phyloP scores from a whole-genome alignment of 2,797 vertebrate genomes.

The Diplodus sargus region DNA sequence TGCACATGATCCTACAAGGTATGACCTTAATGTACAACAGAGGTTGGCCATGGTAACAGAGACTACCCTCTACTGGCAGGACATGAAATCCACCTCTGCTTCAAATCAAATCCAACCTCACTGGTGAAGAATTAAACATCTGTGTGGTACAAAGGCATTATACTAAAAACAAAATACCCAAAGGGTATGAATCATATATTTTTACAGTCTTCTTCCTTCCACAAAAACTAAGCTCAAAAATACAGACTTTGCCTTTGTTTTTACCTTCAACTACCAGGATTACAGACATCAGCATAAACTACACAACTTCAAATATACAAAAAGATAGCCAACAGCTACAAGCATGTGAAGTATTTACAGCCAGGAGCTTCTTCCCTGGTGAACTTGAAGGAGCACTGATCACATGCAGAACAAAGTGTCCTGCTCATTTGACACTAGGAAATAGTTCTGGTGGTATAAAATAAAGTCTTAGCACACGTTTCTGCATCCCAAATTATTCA shows the following conservation, averaged over 20 bases:
- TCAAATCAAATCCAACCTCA: slow-evolving; percentile 39
- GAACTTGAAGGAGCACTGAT: slow-evolving; percentile 19
- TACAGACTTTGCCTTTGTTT: slow-evolving; percentile 56
- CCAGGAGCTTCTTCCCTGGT: slow-evolving; percentile 28
- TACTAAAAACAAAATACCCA: slow-evolving; percentile 72
- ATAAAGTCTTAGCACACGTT: slow-evolving; percentile 18
- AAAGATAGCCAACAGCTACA: slow-evolving; percentile 59
- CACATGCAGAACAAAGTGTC: slow-evolving; percentile 40
- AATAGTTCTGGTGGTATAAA: slow-evolving; percentile 30
- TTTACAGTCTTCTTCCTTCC: slow-evolving; percentile 40
- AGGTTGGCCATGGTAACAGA: slow-evolving; percentile 49
- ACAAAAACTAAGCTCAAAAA: slow-evolving; percentile 67
- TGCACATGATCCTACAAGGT: slow-evolving; percentile 48
- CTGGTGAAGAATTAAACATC: slow-evolving; percentile 32
- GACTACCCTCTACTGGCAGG: slow-evolving; percentile 74
- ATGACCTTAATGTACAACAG: slow-evolving; percentile 62
- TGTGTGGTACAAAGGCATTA: slow-evolving; percentile 66
- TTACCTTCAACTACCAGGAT: slow-evolving; percentile 33
- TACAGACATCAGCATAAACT: slow-evolving; percentile 43
- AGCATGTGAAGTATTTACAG: slow-evolving; percentile 66
- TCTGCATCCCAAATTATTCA: slow-evolving; percentile 5
- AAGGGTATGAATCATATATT: slow-evolving; percentile 52
- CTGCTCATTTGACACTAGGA: slow-evolving; percentile 23
- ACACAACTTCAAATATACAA: slow-evolving; percentile 75
- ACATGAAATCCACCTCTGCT: slow-evolving; percentile 38